A percentile compares a stretch with the other conserved stretches of the same genome.
These are phyloP conservation scores for Epistrophe grossulariae DNA, from an alignment of 2,888 invertebrate species.

Conservation along the genomic window DNA sequence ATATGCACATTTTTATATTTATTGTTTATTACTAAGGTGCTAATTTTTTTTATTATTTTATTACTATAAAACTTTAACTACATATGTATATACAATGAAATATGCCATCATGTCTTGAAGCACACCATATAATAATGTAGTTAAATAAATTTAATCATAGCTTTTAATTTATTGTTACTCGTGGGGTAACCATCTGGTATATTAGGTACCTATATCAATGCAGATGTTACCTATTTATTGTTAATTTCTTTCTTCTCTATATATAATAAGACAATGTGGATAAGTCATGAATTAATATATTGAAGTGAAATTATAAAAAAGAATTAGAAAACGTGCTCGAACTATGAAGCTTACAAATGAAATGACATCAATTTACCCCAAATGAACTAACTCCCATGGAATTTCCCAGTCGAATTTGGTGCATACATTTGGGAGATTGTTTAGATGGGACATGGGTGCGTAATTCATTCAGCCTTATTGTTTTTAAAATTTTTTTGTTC, in stretches of 20 bases:
- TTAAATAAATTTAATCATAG: constrained; percentile 11
- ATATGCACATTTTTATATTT: constrained; percentile 5
- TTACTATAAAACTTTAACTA: neutral
- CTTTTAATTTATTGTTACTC: constrained; percentile 8
- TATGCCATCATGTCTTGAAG: neutral
- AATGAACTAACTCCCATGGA: too few species aligned
- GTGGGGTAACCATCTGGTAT: constrained; percentile 13
- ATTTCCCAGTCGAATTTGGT: too few species aligned
- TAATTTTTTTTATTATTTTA: neutral
- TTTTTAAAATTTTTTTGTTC: too few species aligned
- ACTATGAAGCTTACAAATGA: too few species aligned
- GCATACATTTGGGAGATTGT: too few species aligned
- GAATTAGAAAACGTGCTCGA: too few species aligned
- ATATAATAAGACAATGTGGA: neutral
- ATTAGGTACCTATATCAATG: neutral
- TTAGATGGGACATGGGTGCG: too few species aligned
- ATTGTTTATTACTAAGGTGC: neutral
- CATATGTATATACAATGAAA: too few species aligned
- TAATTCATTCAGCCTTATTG: too few species aligned
- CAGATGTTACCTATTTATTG: neutral
- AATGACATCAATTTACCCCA: too few species aligned
- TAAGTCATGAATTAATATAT: too few species aligned
- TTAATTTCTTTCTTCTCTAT: neutral
- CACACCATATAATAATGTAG: neutral
- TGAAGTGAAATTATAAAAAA: neutral